A percentile compares a stretch with the other conserved stretches of the same genome.
phyloP scores from a whole-genome alignment of 2,113 vertebrate species.

The Gallinago media region DNA sequence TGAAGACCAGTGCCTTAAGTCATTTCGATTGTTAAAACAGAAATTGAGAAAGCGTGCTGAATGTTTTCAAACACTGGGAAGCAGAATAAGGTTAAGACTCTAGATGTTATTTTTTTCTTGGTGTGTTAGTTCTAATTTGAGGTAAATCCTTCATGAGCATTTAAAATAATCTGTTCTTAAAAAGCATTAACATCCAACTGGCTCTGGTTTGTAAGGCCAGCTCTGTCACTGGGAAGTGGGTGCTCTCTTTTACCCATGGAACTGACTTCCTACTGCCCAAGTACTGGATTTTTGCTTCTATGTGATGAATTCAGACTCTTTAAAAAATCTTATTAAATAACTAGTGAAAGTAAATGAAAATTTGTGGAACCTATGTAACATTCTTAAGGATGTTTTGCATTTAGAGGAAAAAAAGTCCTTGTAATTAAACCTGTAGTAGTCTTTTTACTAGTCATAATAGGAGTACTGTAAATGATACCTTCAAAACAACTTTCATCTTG shows the following conservation, averaged over 20 bases:
- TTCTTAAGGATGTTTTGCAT: background rate
- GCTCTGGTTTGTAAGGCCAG: background rate
- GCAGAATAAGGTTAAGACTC: background rate
- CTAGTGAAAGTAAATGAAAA: background rate
- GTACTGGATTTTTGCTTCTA: background rate
- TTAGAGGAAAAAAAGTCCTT: background rate
- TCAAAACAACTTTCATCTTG: slow-evolving; percentile 16
- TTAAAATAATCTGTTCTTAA: background rate
- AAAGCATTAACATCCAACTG: background rate
- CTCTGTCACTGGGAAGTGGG: background rate
- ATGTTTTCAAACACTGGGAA: background rate
- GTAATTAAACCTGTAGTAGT: background rate
- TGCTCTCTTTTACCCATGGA: background rate
- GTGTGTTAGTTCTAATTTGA: background rate
- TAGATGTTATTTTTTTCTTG: background rate
- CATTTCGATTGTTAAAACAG: background rate
- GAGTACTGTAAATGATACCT: background rate
- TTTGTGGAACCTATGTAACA: background rate
- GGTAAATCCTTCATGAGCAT: background rate
- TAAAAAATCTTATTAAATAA: background rate
- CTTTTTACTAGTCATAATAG: background rate
- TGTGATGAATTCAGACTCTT: background rate
- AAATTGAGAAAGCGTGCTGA: background rate
- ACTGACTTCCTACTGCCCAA: background rate
- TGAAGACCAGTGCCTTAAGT: background rate